Base-by-base conservation (phyloP, 2,888 invertebrate genomes). In the Stenchaetothrips biformis region DNA sequence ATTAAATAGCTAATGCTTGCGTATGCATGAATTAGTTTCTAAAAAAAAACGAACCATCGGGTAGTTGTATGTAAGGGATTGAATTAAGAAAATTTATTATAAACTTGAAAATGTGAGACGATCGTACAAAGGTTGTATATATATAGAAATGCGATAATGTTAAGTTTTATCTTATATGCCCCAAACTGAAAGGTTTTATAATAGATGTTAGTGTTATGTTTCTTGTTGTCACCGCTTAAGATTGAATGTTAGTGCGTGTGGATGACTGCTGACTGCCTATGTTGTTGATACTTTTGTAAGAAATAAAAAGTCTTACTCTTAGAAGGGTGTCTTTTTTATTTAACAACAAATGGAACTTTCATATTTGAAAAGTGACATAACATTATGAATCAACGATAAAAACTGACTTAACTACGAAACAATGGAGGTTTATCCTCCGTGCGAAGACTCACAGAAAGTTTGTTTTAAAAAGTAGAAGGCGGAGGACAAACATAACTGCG, bases 241-340 rank as follows among this genome's bases (percentile, higher is more conserved):
- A 21, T 21, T 21, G 67, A 74, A 21, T 25, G 21, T 25, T 21
- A 25, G 25, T 25, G 25, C 25, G 67, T 11, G 67, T 74, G 67
- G 18, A 59, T 59, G 59, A 25, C 21, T 74, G 11, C 67, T 25
- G 67, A 74, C 67, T 74, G n/a, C 25, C 25, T 21, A 74, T 11
- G 11, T 21, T 74, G 67, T 74, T 74, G 67, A 1, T 74, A 74
- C 25, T 74, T 74, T 74, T 74, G 11, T 74, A 74, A 74, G 67
- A 21, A 74, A 21, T 37, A 37, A 37, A 37, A 37, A 37, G 4
- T 37, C 37, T 37, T 37, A 2, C 37, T 37, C 4, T 4, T 37
- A 37, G 37, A 37, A 37, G 37, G 37, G 37, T 37, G 37, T 37
- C 37, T 37, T 37, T 37, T 37, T 37, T 37, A 37, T 37, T 37